phyloP scores from a whole-genome alignment of 2,113 vertebrate genomes.

The Albula glossodonta region DNA sequence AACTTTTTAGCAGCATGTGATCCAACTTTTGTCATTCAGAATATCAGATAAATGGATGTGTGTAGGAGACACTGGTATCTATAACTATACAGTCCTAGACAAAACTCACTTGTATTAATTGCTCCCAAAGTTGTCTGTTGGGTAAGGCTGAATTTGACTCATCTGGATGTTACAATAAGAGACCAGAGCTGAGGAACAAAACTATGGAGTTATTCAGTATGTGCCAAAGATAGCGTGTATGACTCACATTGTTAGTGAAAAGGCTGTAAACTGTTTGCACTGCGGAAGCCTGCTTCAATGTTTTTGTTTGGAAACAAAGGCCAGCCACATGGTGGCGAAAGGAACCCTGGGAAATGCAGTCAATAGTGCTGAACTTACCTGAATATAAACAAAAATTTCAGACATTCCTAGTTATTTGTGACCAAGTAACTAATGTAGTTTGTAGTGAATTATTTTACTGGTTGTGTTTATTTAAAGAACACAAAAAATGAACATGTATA shows the following conservation, averaged over 20 bases:
- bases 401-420: neutral
- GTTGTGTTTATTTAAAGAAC: neutral
- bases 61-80: too few species aligned
- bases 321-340: neutral
- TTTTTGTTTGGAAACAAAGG: neutral
- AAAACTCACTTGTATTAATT: neutral
- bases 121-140: neutral
- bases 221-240: too few species aligned
- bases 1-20: neutral
- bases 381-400: neutral
- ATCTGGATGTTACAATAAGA: neutral
- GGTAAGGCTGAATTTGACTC: neutral
- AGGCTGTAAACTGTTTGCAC: neutral
- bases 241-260: neutral
- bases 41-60: neutral
- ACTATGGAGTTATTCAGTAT: too few species aligned
- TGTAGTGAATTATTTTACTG: too few species aligned
- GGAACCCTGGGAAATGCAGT: neutral
- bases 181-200: neutral
- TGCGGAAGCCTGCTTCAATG: neutral
- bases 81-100: neutral
- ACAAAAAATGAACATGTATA: neutral
- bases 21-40: neutral
- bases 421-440: too few species aligned
- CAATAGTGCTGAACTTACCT: neutral